Evolutionary conservation across 1,140 invertebrate species (phyloP).

Genomic region (Contarinia nasturtii): DNA sequence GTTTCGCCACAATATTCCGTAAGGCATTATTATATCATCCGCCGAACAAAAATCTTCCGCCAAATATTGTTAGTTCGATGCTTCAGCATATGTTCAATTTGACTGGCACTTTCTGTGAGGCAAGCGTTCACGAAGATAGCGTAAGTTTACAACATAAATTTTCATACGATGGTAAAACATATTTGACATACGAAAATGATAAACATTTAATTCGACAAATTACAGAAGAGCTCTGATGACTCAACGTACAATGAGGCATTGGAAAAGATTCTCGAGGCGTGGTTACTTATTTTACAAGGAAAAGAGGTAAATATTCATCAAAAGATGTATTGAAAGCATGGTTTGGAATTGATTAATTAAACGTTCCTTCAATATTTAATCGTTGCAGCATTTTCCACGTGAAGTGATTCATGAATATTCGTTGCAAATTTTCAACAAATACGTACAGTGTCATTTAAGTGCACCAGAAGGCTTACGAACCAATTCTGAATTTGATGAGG

Average conservation of each 20-base stretch:
- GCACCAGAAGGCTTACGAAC: conserved; percentile 38
- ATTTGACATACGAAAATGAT: neutral
- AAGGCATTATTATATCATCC: conserved; percentile 32
- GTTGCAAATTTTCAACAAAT: conserved; percentile 43
- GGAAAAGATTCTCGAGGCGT: conserved; percentile 47
- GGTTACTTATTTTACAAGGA: conserved; percentile 36
- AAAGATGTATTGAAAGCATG: neutral
- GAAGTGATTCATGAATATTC: conserved; percentile 10
- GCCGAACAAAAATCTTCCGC: conserved; percentile 15
- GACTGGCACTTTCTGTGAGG: conserved; percentile 46
- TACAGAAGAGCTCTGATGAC: conserved; percentile 31
- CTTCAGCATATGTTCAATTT: conserved; percentile 39
- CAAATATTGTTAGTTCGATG: conserved; percentile 7
- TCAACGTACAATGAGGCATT: conserved; percentile 48
- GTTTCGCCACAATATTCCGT: conserved; percentile 33
- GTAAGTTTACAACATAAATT: neutral
- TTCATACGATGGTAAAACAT: neutral
- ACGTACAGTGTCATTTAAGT: conserved; percentile 48
- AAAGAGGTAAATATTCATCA: conserved; percentile 20
- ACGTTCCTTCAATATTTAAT: neutral
- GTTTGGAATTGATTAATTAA: neutral
- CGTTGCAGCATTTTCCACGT: conserved; percentile 6
- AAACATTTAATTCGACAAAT: no score
- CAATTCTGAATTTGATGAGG: conserved; percentile 27
- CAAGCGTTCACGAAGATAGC: conserved; percentile 41